Base-by-base conservation (phyloP, 2,797 vertebrate species). In the Microchirus variegatus region DNA sequence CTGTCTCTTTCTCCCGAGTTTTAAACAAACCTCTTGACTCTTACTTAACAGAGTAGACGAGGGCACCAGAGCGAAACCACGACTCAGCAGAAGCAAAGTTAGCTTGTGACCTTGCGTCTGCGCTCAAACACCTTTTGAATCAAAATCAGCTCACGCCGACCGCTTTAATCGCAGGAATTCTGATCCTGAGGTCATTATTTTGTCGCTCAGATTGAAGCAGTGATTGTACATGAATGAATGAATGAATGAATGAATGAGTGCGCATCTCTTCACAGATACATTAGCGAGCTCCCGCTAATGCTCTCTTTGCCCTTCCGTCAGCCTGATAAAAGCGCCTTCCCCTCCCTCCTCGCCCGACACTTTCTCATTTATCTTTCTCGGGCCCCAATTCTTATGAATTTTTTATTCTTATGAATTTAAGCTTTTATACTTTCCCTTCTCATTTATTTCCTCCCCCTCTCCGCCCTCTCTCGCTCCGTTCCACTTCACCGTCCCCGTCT, bases 361-460 rank as follows among this genome's bases (percentile, higher is more conserved):
- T 63, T 16, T 74, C 75, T 75, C 55, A 69, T 86, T 76, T 57
- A 56, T 73, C 50, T 17, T 43, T 58, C 57, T 58, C 67, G 31
- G 45, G 1, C 46, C 46, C 47, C 12, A 53, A 77, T 67, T 81
- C 61, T 47, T 63, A 80, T 85, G 68, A 77, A 81, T 83, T 74
- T 81, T 83, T 78, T 45, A 86, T 82, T 69, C 54, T 66, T 83
- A 67, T 83, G 61, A 75, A 75, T 83, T 84, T 80, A 75, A 80
- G 77, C 73, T 64, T 70, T 86, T 77, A 70, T 72, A 73, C 52
- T 69, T 72, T 75, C 58, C 15, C 42, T 44, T 17, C 70, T 71
- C 70, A 62, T 75, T 81, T 83, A 63, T 69, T 42, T 14, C 22
- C 22, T 22, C 22, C 22, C 22, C 22, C 22, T 22, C 52, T 51